These are phyloP conservation scores for Champsocephalus gunnari DNA, from an alignment of 2,797 vertebrate genomes.

Conservation along the genomic window DNA sequence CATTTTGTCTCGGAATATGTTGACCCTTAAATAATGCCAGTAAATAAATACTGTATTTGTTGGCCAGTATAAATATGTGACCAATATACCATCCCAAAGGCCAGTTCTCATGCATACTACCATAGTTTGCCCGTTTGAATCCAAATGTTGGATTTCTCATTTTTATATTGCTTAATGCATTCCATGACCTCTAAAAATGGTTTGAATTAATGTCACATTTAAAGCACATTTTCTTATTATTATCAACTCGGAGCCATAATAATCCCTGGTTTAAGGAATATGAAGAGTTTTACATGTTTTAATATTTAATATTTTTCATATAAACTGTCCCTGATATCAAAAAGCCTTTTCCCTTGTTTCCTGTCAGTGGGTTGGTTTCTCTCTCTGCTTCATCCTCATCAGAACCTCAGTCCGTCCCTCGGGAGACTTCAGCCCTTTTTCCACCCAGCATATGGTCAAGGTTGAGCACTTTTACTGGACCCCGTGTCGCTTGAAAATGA, in stretches of 20 bases:
- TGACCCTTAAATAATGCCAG: not conserved
- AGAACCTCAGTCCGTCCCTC: constrained; percentile 57
- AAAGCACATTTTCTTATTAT: not conserved
- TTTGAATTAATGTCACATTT: not conserved
- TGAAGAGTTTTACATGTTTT: not conserved
- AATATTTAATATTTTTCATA: not conserved
- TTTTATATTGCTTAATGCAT: not conserved
- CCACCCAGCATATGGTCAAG: constrained; percentile 74
- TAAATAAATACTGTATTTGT: not conserved
- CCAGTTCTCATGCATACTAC: not conserved
- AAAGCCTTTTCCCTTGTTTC: constrained; percentile 23
- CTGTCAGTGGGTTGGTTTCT: constrained; percentile 32
- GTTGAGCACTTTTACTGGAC: constrained; percentile 63
- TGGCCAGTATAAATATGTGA: not conserved
- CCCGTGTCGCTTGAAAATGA: constrained; percentile 37
- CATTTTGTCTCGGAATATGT: not conserved
- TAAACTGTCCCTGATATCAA: not conserved
- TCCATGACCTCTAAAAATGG: not conserved
- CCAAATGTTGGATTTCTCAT: constrained; percentile 22
- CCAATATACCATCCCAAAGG: not conserved
- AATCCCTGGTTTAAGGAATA: constrained; percentile 1
- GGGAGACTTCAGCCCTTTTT: constrained; percentile 55
- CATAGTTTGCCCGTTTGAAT: constrained; percentile 8
- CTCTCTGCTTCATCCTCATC: constrained; percentile 59
- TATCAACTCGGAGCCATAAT: not conserved